These are phyloP conservation scores for Gallinago paraguaiae DNA, from an alignment of 2,113 vertebrate species.

Conservation along the genomic window DNA sequence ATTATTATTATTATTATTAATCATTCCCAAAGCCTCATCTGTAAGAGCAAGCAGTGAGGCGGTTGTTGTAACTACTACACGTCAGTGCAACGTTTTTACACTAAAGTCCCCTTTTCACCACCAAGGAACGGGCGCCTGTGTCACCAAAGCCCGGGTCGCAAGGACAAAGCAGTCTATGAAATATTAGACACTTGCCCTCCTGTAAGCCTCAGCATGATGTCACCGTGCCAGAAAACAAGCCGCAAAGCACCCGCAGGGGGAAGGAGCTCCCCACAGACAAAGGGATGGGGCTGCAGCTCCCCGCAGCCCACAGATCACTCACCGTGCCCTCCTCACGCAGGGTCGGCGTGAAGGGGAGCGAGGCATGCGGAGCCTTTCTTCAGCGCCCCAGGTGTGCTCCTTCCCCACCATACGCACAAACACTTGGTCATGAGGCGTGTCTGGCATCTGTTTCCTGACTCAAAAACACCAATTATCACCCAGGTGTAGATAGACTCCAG, in stretches of 20 bases:
- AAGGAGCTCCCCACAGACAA: neutral
- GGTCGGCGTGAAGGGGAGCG: rapidly evolving
- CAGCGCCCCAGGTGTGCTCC: neutral
- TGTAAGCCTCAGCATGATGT: neutral
- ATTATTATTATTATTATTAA: neutral
- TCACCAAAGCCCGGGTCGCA: neutral
- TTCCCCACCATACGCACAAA: neutral
- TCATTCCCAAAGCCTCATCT: neutral
- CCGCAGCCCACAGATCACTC: rapidly evolving
- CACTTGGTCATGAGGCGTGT: neutral
- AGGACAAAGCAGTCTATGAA: neutral
- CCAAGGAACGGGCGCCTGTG: neutral
- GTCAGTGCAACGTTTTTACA: neutral
- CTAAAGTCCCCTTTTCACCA: neutral
- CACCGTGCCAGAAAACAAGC: neutral
- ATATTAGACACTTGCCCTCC: neutral
- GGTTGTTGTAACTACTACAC: rapidly evolving
- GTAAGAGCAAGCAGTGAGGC: neutral
- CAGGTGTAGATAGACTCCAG: neutral
- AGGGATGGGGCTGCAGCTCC: neutral
- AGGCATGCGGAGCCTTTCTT: rapidly evolving
- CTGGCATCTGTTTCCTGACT: neutral
- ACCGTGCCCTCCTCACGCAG: neutral
- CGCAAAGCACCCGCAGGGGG: neutral
- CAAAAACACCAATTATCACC: neutral